Percentiles rank a stretch among this genome's conserved stretches.
Evolutionary conservation across 2,797 vertebrate genomes (phyloP).

Genomic region (Strix occidentalis): DNA sequence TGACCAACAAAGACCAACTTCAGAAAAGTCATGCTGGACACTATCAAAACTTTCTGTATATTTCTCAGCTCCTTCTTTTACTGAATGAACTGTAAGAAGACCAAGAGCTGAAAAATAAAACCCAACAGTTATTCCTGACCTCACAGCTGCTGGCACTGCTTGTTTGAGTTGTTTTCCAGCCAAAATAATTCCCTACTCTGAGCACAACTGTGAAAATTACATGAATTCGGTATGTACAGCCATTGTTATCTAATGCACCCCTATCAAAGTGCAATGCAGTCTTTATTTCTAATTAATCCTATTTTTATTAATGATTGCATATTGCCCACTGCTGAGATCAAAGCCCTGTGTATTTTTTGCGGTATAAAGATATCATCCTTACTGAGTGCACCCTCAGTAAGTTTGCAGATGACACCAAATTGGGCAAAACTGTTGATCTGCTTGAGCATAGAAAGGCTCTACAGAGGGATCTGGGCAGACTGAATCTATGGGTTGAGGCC

Average conservation of each 20-base stretch:
- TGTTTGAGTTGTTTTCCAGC: slow-evolving; percentile 1
- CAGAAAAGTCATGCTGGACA: not conserved
- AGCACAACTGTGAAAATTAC: slow-evolving; percentile 29
- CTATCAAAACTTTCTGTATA: not conserved
- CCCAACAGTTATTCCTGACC: not conserved
- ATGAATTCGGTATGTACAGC: not conserved
- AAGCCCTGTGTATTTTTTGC: not conserved
- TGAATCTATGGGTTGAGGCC: no score
- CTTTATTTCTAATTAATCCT: slow-evolving; percentile 20
- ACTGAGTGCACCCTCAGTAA: no score
- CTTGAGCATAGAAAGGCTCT: no score
- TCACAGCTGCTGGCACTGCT: slow-evolving; percentile 10
- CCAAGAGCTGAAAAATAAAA: slow-evolving; percentile 24
- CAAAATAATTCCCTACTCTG: slow-evolving; percentile 18
- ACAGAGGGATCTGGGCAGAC: no score
- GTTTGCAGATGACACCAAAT: no score
- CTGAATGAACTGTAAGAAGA: not conserved
- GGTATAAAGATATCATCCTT: not conserved
- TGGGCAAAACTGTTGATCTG: no score
- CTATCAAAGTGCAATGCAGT: not conserved
- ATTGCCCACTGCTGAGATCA: not conserved
- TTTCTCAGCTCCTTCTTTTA: slow-evolving; percentile 21
- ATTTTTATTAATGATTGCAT: not conserved
- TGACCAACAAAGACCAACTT: not conserved
- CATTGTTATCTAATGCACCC: not conserved